Evolutionary conservation across 2,888 invertebrate genomes (phyloP).

Genomic region (Dynastes hyllus): DNA sequence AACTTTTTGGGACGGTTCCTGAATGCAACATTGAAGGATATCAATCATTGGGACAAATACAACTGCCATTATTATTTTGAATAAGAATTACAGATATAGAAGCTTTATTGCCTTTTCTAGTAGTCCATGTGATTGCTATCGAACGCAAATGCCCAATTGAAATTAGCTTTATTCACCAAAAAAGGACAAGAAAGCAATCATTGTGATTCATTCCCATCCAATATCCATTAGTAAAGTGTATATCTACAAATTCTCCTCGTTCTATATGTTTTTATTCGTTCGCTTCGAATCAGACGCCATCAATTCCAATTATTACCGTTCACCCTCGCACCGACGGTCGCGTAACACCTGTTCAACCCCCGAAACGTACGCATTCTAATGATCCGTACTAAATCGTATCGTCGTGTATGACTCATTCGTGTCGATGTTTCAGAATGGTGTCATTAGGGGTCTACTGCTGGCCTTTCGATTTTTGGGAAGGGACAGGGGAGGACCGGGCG

Average conservation of each 20-base stretch:
- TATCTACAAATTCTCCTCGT: background rate
- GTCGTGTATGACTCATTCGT: conserved; percentile 23
- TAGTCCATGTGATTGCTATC: background rate
- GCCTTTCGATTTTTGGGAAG: conserved; percentile 85
- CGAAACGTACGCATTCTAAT: conserved; percentile 37
- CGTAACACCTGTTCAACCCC: conserved; percentile 41
- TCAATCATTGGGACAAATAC: no score
- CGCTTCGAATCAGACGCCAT: conserved; percentile 2
- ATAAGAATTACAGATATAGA: no score
- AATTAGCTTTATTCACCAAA: background rate
- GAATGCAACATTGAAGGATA: no score
- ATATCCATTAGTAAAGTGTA: conserved; percentile 6
- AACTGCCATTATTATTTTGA: no score
- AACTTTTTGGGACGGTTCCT: no score
- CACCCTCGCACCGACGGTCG: conserved; percentile 31
- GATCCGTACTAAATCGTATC: conserved; percentile 7
- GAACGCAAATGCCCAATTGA: background rate
- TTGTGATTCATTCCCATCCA: conserved; percentile 8
- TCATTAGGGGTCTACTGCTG: conserved; percentile 82
- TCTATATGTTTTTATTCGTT: conserved; percentile 13
- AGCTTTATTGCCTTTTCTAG: no score
- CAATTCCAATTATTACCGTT: conserved; percentile 25
- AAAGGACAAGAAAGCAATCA: background rate
- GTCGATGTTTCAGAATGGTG: conserved; percentile 77
- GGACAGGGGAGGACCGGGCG: conserved; percentile 84